A percentile compares a stretch with the other conserved stretches of the same genome.
These are phyloP conservation scores for Perccottus glenii DNA, from an alignment of 2,113 vertebrate species.

Conservation along the genomic window DNA sequence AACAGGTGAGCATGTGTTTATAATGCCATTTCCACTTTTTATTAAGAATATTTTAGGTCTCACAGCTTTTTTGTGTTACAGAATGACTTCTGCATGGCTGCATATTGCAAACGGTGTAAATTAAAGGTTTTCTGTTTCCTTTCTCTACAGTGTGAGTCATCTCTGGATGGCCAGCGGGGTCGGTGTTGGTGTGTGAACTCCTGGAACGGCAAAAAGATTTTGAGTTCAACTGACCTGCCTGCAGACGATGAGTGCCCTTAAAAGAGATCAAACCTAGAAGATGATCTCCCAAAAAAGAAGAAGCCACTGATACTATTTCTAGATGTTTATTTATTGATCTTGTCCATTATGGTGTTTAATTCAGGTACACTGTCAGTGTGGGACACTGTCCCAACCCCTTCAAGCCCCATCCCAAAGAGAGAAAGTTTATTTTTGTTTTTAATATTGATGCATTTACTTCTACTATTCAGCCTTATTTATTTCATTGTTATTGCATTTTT, in stretches of 20 bases:
- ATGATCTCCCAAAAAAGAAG: conserved; percentile 22
- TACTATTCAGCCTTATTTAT: conserved; percentile 81
- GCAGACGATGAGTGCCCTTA: conserved; percentile 87
- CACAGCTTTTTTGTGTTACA: conserved; percentile 2
- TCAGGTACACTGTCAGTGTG: conserved; percentile 82
- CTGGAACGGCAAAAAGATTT: conserved; percentile 88
- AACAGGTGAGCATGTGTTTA: conserved; percentile 81
- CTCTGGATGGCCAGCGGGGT: conserved; percentile 85
- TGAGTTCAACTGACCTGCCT: conserved; percentile 78
- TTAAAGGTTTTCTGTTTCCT: not conserved
- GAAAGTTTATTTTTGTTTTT: conserved; percentile 74
- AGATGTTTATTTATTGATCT: conserved; percentile 81
- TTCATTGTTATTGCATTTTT: conserved; percentile 72
- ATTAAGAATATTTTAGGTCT: conserved; percentile 7
- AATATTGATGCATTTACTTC: conserved; percentile 77
- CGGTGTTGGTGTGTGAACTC: conserved; percentile 94
- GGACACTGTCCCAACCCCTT: conserved; percentile 51
- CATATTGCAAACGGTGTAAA: conserved; percentile 12
- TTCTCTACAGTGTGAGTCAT: conserved; percentile 87
- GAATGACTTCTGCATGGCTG: conserved; percentile 27
- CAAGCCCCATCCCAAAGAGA: conserved; percentile 70
- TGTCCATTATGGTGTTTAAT: conserved; percentile 77
- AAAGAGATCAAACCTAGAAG: conserved; percentile 61
- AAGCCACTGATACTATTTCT: conserved; percentile 65
- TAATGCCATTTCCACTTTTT: no score